These are phyloP conservation scores for Cheiracanthium punctorium DNA, from an alignment of 2,888 invertebrate genomes.

Conservation along the genomic window DNA sequence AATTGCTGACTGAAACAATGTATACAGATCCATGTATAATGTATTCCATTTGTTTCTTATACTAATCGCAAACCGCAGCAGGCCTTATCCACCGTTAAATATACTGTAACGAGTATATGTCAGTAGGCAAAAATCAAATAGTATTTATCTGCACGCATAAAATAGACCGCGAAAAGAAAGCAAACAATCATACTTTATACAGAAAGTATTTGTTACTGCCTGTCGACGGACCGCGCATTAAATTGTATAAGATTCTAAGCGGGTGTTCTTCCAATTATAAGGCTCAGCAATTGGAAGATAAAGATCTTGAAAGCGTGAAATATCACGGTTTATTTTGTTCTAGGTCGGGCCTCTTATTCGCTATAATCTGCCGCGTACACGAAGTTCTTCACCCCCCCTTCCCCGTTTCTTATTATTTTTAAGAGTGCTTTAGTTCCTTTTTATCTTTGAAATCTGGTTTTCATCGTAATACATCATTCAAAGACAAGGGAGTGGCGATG, in stretches of 20 bases:
- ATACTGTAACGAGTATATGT: no score
- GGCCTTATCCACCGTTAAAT: no score
- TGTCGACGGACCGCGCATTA: conserved; percentile 14
- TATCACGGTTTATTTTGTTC: conserved; percentile 53
- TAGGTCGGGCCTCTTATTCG: conserved; percentile 29
- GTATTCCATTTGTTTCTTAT: background rate
- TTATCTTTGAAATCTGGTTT: conserved; percentile 51
- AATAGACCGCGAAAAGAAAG: no score
- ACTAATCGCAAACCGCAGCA: background rate
- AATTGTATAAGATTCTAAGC: conserved; percentile 37
- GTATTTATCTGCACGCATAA: no score
- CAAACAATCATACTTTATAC: conserved; percentile 19
- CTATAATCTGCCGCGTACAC: conserved; percentile 36
- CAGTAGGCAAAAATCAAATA: no score
- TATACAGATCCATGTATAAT: no score
- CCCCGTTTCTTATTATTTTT: conserved; percentile 41
- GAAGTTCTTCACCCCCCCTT: conserved; percentile 12
- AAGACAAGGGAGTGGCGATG: conserved; percentile 24
- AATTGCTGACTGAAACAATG: no score
- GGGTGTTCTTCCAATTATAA: conserved; percentile 65
- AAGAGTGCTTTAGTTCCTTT: conserved; percentile 26
- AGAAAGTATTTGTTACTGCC: conserved; percentile 41
- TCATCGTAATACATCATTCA: conserved; percentile 43
- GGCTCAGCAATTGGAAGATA: conserved; percentile 44
- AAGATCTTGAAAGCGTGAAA: conserved; percentile 63